Conservation (phyloP, 1,140 invertebrate species). For the Eupeodes corollae region DNA sequence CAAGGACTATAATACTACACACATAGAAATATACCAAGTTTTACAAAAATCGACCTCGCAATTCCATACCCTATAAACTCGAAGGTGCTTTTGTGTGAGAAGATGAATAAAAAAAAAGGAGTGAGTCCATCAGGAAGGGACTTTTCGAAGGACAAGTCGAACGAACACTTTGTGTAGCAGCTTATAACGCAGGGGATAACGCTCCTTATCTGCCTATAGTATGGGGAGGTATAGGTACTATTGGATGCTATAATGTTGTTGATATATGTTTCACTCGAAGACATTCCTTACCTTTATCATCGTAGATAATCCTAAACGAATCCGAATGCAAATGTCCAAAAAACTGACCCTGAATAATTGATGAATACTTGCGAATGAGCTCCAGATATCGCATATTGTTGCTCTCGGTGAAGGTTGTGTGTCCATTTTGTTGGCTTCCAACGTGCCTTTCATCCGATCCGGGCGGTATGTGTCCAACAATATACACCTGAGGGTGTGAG, state of each 20-base stretch:
- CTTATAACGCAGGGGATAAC: no score
- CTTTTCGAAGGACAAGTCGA: no score
- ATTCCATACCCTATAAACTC: no score
- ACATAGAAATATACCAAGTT: no score
- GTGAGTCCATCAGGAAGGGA: no score
- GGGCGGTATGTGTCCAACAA: slow-evolving; percentile 80
- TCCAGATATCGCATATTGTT: slow-evolving; percentile 61
- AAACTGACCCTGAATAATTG: slow-evolving; percentile 80
- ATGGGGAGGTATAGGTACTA: neutral
- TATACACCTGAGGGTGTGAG: slow-evolving; percentile 58
- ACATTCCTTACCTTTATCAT: slow-evolving; percentile 48
- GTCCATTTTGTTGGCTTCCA: slow-evolving; percentile 43
- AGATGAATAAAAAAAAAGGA: no score
- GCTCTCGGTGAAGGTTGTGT: slow-evolving; percentile 48
- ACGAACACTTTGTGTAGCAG: no score
- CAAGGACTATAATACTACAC: no score
- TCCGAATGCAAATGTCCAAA: slow-evolving; percentile 87
- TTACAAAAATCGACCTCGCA: no score
- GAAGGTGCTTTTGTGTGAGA: no score
- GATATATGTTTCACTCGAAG: neutral
- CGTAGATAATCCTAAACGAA: slow-evolving; percentile 75
- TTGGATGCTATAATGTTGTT: neutral
- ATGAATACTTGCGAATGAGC: slow-evolving; percentile 57
- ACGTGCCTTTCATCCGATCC: slow-evolving; percentile 70
- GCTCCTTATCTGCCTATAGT: no score